Conservation (phyloP, 2,888 invertebrate species). For the Drosophila multiciliata region DNA sequence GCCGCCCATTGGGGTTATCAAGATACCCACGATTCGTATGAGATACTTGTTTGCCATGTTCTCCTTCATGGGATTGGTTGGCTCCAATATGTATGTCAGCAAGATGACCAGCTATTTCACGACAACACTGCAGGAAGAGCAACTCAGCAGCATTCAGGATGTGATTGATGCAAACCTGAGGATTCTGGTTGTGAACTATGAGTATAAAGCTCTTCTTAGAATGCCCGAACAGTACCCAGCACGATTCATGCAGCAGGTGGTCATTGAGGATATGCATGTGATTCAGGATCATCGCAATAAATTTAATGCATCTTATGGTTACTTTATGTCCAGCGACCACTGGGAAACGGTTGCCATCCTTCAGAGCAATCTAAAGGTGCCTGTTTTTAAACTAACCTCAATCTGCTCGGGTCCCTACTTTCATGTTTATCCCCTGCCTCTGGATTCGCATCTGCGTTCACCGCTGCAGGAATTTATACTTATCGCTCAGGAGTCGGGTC, state of each 20-base stretch:
- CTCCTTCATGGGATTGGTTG: conserved; percentile 69
- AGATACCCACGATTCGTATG: conserved; percentile 56
- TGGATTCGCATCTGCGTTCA: conserved; percentile 71
- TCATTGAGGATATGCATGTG: conserved; percentile 32
- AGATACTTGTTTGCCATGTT: conserved; percentile 63
- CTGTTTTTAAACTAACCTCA: conserved; percentile 69
- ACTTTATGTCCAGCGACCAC: conserved; percentile 74
- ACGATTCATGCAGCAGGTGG: conserved; percentile 57
- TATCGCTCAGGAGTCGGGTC: conserved; percentile 65
- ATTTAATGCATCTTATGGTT: conserved; percentile 72
- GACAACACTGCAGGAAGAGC: conserved; percentile 49
- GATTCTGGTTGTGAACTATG: conserved; percentile 60
- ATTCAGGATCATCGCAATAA: conserved; percentile 64
- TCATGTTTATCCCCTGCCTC: conserved; percentile 73
- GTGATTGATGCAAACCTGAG: conserved; percentile 66
- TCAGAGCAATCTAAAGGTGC: conserved; percentile 63
- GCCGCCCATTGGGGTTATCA: conserved; percentile 59
- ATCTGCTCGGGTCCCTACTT: conserved; percentile 79
- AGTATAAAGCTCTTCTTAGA: conserved; percentile 48
- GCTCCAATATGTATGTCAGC: conserved; percentile 75
- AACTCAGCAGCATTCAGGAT: conserved; percentile 72
- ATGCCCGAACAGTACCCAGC: conserved; percentile 42
- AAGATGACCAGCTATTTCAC: conserved; percentile 79
- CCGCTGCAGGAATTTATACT: conserved; percentile 69
- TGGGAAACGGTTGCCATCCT: conserved; percentile 77